A percentile compares a stretch with the other conserved stretches of the same genome.
phyloP scores from a whole-genome alignment of 2,888 invertebrate species.

The Entomobrya multifasciata region DNA sequence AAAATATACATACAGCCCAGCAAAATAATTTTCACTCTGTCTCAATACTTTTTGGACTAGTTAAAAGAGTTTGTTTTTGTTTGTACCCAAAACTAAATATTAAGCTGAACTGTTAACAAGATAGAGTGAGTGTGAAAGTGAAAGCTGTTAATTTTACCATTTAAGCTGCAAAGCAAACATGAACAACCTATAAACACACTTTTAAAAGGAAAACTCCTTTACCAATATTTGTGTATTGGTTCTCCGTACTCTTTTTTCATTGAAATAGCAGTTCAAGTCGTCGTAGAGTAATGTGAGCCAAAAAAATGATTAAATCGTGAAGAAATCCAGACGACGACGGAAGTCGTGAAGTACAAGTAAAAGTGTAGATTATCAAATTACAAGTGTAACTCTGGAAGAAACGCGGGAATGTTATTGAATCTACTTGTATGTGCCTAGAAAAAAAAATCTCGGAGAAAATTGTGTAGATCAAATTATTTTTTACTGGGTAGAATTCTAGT shows the following conservation, averaged over 20 bases:
- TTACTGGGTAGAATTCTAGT: background rate
- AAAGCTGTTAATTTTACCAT: conserved; percentile 8
- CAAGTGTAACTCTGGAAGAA: background rate
- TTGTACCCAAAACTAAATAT: no score
- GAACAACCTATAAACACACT: conserved; percentile 16
- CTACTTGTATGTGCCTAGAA: background rate
- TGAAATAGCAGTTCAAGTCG: background rate
- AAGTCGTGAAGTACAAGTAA: background rate
- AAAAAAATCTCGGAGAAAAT: background rate
- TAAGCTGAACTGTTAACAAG: no score
- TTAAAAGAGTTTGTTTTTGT: no score
- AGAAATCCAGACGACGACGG: no score
- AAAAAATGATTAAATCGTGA: conserved; percentile 50
- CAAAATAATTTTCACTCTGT: no score
- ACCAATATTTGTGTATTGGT: no score
- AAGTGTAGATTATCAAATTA: background rate
- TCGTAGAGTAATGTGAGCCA: conserved; percentile 31
- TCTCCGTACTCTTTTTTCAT: background rate
- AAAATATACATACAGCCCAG: no score
- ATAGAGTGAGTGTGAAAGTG: background rate
- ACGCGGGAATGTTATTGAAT: background rate
- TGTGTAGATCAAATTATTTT: conserved; percentile 1
- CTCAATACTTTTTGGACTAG: no score
- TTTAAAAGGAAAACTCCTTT: no score
- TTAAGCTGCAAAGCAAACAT: no score